Percentiles rank a stretch among this genome's conserved stretches.
phyloP scores from a whole-genome alignment of 2,113 vertebrate species.

The Protobothrops flavoviridis region DNA sequence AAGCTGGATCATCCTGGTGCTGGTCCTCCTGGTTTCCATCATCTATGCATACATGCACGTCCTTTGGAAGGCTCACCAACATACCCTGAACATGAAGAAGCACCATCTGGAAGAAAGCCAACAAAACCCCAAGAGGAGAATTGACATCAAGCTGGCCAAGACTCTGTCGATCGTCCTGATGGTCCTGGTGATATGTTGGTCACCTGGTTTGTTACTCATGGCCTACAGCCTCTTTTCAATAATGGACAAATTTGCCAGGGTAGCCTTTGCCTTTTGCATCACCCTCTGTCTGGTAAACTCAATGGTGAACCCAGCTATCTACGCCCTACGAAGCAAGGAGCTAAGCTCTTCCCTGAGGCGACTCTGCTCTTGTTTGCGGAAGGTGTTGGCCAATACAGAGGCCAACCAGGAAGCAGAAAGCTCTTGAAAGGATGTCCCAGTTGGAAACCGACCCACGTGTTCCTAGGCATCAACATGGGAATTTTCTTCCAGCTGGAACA shows the following conservation, averaged over 20 bases:
- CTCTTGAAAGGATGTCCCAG: slow-evolving; percentile 40
- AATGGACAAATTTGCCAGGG: slow-evolving; percentile 67
- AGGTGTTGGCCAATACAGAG: neutral
- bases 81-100: slow-evolving; percentile 76
- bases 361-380: slow-evolving; percentile 40
- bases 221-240: slow-evolving; percentile 69
- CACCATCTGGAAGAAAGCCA: slow-evolving; percentile 47
- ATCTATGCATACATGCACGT: slow-evolving; percentile 78
- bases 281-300: slow-evolving; percentile 90
- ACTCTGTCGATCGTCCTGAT: slow-evolving; percentile 84
- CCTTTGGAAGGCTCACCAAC: slow-evolving; percentile 84
- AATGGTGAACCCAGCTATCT: slow-evolving; percentile 86
- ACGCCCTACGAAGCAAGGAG: slow-evolving; percentile 84
- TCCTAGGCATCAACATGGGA: neutral
- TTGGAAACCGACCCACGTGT: slow-evolving; percentile 35
- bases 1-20: slow-evolving; percentile 76
- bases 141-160: slow-evolving; percentile 87
- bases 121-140: slow-evolving; percentile 76
- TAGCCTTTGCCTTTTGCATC: slow-evolving; percentile 87
- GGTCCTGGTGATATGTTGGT: slow-evolving; percentile 84
- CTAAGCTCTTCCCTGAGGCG: slow-evolving; percentile 65
- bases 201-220: slow-evolving; percentile 83
- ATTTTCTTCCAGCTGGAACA: neutral
- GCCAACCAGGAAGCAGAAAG: slow-evolving; percentile 56
- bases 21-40: slow-evolving; percentile 78